phyloP scores from a whole-genome alignment of 2,797 vertebrate species.

The Halcyon chelicuti region DNA sequence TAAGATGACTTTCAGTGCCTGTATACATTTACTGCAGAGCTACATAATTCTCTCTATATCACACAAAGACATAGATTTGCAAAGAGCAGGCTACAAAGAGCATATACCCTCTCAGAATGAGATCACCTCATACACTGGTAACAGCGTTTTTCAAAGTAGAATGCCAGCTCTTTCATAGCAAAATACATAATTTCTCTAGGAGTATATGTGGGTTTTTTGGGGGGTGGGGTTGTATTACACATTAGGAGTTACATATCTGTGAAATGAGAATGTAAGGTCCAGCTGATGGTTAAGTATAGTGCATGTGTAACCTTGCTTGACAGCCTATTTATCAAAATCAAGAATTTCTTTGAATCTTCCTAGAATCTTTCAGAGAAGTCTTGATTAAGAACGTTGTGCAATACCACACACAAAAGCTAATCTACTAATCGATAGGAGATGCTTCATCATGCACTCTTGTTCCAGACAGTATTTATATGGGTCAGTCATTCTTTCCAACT shows the following conservation, averaged over 20 bases:
- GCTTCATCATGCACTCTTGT: constrained; percentile 28
- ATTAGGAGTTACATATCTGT: background rate
- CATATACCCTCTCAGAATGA: background rate
- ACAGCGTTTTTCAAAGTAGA: background rate
- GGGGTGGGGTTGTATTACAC: fast-evolving
- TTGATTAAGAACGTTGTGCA: constrained; percentile 49
- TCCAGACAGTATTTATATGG: constrained; percentile 21
- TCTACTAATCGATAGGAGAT: constrained; percentile 38
- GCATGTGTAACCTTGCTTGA: background rate
- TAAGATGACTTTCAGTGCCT: background rate
- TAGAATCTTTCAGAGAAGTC: constrained; percentile 2
- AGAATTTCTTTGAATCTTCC: constrained; percentile 3
- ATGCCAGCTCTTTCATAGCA: background rate
- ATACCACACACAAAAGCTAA: constrained; percentile 24
- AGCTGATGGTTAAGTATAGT: background rate
- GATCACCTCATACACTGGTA: background rate
- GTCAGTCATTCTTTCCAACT: constrained; percentile 1
- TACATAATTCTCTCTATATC: background rate
- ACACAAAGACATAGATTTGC: background rate
- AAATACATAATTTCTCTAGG: background rate
- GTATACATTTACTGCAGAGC: background rate
- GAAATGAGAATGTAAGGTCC: background rate
- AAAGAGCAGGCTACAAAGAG: background rate
- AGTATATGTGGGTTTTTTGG: background rate
- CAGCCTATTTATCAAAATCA: constrained; percentile 36